Percentiles rank a stretch among this genome's conserved stretches.
Conservation (phyloP, 2,888 invertebrate genomes). For the Andricus quercusramuli region DNA sequence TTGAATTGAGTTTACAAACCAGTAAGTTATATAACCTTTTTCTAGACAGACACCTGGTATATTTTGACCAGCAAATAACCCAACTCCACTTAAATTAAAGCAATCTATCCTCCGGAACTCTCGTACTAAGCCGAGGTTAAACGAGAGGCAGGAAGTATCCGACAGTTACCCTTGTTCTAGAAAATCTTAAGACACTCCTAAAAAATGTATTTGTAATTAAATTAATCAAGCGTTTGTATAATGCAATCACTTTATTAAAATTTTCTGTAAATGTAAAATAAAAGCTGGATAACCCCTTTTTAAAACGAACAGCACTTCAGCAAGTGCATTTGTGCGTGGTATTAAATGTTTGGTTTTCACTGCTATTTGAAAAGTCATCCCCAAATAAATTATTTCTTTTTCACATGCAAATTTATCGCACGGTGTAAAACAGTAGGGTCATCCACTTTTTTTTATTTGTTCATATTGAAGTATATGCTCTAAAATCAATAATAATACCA, state of each 20-base stretch:
- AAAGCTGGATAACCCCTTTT: not conserved
- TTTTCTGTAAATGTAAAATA: not conserved
- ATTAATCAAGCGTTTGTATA: not conserved
- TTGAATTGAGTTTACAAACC: not conserved
- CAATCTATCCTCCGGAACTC: conserved; percentile 74
- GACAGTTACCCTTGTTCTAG: not conserved
- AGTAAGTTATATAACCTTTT: not conserved
- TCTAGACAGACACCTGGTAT: conserved; percentile 3
- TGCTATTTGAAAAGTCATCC: not conserved
- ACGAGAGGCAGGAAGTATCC: conserved; percentile 58
- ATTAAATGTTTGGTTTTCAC: not conserved
- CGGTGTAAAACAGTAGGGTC: not conserved
- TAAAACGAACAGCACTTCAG: not conserved
- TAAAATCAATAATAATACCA: too few relatives aligned
- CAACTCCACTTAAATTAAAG: conserved; percentile 75
- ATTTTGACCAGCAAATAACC: conserved; percentile 50
- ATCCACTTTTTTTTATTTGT: too few relatives aligned
- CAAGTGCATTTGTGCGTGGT: not conserved
- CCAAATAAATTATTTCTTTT: not conserved
- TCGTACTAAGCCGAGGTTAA: conserved; percentile 70
- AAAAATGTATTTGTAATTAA: not conserved
- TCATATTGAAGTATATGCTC: too few relatives aligned
- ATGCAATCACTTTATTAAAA: not conserved
- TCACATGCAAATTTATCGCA: not conserved
- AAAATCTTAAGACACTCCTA: not conserved